These are phyloP conservation scores for Garrulus glandarius DNA, from an alignment of 2,797 vertebrate species.

Conservation along the genomic window DNA sequence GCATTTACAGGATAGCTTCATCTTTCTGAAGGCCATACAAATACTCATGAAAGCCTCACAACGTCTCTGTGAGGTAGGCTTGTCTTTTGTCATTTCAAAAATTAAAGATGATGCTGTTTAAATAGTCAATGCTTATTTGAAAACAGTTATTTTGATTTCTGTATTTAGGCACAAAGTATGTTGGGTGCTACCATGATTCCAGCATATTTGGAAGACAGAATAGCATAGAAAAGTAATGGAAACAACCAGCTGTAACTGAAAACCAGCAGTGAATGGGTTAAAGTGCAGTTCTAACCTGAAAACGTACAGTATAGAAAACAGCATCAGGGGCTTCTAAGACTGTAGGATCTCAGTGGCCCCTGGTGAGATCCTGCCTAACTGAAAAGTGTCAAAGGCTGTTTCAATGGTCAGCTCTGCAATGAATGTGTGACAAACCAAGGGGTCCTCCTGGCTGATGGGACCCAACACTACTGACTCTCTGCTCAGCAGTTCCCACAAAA, in stretches of 20 bases:
- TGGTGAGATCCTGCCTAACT: background rate
- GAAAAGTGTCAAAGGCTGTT: background rate
- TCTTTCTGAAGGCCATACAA: background rate
- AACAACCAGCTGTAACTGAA: background rate
- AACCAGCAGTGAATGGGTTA: background rate
- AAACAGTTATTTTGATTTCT: background rate
- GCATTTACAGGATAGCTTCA: background rate
- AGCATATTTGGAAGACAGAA: background rate
- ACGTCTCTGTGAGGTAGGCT: constrained; percentile 15
- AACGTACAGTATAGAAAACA: background rate
- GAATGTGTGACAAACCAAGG: background rate
- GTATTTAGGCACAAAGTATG: background rate
- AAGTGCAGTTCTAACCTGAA: constrained; percentile 15
- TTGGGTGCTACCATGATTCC: background rate
- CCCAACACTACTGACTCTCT: background rate
- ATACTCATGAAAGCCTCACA: background rate
- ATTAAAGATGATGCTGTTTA: background rate
- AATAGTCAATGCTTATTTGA: background rate
- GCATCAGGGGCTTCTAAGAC: background rate
- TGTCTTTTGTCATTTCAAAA: background rate
- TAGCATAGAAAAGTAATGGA: background rate
- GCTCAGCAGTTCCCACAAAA: background rate
- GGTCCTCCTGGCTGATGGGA: background rate
- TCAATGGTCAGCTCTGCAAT: background rate
- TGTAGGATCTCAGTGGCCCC: background rate